Evolutionary conservation across 1,140 invertebrate species (phyloP), one percentile per base, ranked within the genome.

Genomic region (Centruroides sculpturatus): DNA sequence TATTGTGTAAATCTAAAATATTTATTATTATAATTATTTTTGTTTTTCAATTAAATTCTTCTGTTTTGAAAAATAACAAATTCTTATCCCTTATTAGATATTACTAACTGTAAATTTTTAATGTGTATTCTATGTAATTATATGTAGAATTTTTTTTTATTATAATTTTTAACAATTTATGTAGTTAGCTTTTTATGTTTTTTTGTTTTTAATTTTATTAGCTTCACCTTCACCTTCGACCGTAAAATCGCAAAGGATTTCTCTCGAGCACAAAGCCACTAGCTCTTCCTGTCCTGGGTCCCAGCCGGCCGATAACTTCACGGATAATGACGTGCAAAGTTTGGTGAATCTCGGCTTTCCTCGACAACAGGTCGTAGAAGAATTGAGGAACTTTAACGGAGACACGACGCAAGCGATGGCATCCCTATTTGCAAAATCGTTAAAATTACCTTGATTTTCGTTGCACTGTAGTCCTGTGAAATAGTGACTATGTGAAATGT

Each of bases 351-450:
- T 89, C 60, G 87, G 88, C n/a, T 92, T 89, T 72, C 77, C 80
- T 5, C 77, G 87, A 65, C 80, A 83, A 60, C 80, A 89, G 76
- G 78, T 85, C 4, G 79, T 91, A 54, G 78, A 79, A 0, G 88
- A 89, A 73, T 70, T 92, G n/a, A 74, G 84, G 62, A 76, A 80
- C 59, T 86, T 84, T 69, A 84, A 87, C 66, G 89, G 89, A 3
- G 87, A 93, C 71, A 87, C 87, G 71, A 82, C 80, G 12, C 82
- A 87, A 72, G 87, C 88, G 1, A 86, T 81, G 2, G 85, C 86
- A 1, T 84, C 87, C 23, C 76, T 90, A 1, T 86, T 89, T 73
- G 86, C 86, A 3, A 89, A 89, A 74, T 86, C 85, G 13, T 75
- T 89, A 12, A 57, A 48, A 47, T 6, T 57, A 23, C 56, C 56